Percentiles rank a stretch among this genome's conserved stretches.
Evolutionary conservation across 2,888 invertebrate species (phyloP).

Genomic region (Sarcophaga subvicina): DNA sequence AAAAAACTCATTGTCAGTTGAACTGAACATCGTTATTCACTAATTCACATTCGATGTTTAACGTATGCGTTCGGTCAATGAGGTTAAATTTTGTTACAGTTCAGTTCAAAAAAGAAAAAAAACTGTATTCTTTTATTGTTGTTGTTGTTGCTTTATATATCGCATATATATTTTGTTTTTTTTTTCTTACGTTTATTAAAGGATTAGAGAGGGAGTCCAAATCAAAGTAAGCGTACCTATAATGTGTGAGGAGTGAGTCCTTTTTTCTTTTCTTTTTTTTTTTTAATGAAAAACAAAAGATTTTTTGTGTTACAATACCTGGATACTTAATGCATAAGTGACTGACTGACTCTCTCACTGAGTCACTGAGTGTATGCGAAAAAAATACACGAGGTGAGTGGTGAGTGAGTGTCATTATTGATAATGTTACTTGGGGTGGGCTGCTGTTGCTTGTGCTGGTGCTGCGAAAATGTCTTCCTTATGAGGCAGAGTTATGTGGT

Average conservation of each 20-base stretch:
- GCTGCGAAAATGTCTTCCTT: constrained; percentile 6
- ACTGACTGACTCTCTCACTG: too few relatives aligned
- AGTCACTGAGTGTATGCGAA: too few relatives aligned
- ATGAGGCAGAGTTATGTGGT: too few relatives aligned
- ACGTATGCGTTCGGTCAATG: constrained; percentile 82
- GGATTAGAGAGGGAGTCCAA: background rate
- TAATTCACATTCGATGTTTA: constrained; percentile 82
- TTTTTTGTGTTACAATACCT: background rate
- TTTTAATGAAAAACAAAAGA: background rate
- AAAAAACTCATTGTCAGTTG: constrained; percentile 56
- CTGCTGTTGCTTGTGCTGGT: constrained; percentile 39
- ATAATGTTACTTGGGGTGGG: background rate
- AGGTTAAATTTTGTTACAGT: constrained; percentile 79
- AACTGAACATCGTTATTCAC: constrained; percentile 73
- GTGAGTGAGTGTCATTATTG: background rate
- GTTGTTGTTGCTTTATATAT: constrained; percentile 12
- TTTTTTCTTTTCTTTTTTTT: background rate
- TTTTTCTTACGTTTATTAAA: background rate
- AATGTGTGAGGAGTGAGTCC: background rate
- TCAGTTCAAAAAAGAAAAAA: constrained; percentile 54
- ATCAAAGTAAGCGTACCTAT: background rate
- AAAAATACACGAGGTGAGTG: background rate
- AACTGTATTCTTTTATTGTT: constrained; percentile 28
- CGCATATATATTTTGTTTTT: background rate
- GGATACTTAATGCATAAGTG: background rate